phyloP scores from a whole-genome alignment of 1,140 invertebrate genomes.

The Eumeta japonica region DNA sequence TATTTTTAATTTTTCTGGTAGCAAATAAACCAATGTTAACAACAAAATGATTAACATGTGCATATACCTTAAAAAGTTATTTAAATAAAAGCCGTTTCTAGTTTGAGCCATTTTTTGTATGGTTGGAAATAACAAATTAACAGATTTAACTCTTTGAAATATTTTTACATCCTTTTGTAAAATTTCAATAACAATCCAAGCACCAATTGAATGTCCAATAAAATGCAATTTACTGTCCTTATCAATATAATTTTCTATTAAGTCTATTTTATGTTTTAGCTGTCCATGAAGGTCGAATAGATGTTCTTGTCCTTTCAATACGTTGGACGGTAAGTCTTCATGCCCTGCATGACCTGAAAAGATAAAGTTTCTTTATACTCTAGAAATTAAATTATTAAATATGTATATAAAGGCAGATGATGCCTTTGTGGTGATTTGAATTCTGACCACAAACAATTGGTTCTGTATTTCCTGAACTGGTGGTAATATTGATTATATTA shows the following conservation, averaged over 20 bases:
- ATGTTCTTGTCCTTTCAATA: conserved; percentile 21
- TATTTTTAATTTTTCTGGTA: conserved; percentile 21
- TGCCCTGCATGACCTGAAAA: conserved; percentile 43
- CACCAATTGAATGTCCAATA: conserved; percentile 46
- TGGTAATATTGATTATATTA: no score
- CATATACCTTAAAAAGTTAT: conserved; percentile 24
- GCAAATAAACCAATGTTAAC: conserved; percentile 18
- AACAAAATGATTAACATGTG: conserved; percentile 24
- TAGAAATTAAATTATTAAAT: conserved; percentile 7
- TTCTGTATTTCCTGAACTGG: no score
- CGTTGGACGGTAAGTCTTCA: conserved; percentile 22
- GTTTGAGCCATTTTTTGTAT: conserved; percentile 38
- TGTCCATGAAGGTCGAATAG: conserved; percentile 37
- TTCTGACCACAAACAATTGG: no score
- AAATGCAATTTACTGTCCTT: conserved; percentile 36
- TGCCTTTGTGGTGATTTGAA: no score
- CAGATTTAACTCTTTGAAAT: conserved; percentile 19
- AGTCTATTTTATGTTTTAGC: conserved; percentile 35
- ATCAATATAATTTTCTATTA: conserved; percentile 32
- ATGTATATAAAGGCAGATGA: not conserved
- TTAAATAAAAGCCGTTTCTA: conserved; percentile 33
- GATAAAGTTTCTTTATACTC: conserved; percentile 1
- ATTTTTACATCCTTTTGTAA: conserved; percentile 23
- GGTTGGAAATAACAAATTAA: conserved; percentile 44
- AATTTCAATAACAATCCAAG: conserved; percentile 40